These are phyloP conservation scores for Sarcophaga caerulescens DNA, from an alignment of 2,888 invertebrate genomes.

Conservation along the genomic window DNA sequence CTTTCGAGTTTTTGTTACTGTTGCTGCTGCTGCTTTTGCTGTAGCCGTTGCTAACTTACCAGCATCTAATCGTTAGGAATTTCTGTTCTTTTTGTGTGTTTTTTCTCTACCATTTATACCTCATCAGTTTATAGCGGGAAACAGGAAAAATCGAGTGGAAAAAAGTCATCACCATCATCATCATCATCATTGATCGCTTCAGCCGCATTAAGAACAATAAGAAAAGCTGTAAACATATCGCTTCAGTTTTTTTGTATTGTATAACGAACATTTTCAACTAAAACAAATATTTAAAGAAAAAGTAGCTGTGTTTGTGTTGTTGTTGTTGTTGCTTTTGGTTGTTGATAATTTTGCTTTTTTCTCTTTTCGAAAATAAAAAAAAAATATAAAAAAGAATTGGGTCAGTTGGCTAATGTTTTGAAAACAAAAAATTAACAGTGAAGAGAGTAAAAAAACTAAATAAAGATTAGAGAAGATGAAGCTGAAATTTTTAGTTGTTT, in stretches of 20 bases:
- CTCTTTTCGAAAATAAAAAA: constrained; percentile 11
- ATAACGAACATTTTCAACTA: constrained; percentile 36
- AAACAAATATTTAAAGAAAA: constrained; percentile 64
- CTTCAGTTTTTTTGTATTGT: constrained; percentile 5
- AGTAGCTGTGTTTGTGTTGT: constrained; percentile 45
- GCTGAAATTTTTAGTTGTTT: not conserved
- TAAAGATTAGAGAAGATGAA: constrained; percentile 23
- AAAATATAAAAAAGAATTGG: constrained; percentile 51
- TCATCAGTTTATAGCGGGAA: constrained; percentile 28
- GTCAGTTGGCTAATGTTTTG: constrained; percentile 67
- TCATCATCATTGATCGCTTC: constrained; percentile 4
- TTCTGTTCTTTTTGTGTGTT: not conserved
- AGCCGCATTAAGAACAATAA: constrained; percentile 34
- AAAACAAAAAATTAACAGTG: constrained; percentile 10
- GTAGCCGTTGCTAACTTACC: too few relatives aligned
- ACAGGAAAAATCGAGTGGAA: constrained; percentile 22
- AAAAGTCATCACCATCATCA: constrained; percentile 22
- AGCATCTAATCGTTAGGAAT: constrained; percentile 19
- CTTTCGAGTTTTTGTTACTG: constrained; percentile 35
- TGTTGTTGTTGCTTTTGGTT: not conserved
- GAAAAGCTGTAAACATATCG: constrained; percentile 32
- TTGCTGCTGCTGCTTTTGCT: not conserved
- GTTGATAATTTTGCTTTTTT: not conserved
- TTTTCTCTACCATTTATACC: not conserved
- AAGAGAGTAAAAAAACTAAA: not conserved